Conservation (phyloP, 2,888 invertebrate species). For the Cantharis flavilabris region DNA sequence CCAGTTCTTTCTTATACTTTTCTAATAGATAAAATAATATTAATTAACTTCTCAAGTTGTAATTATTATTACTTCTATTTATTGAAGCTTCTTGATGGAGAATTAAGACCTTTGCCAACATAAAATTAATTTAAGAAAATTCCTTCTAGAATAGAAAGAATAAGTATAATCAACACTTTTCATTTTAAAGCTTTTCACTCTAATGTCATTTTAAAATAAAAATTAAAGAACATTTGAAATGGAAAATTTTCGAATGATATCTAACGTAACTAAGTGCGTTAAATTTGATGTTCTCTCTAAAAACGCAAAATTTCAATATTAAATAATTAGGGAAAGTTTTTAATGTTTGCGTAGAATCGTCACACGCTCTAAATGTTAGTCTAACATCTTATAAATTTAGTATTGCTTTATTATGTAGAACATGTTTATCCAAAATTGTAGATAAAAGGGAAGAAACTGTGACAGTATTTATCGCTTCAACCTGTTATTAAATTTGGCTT, state of each 20-base stretch:
- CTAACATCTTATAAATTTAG: slow-evolving; percentile 17
- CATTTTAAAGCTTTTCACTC: neutral
- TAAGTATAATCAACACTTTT: neutral
- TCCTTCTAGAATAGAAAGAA: no score
- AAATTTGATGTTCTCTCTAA: slow-evolving; percentile 25
- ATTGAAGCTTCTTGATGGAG: neutral
- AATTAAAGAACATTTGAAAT: neutral
- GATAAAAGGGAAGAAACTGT: slow-evolving; percentile 23
- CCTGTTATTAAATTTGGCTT: neutral
- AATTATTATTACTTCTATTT: neutral
- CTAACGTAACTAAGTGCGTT: slow-evolving; percentile 22
- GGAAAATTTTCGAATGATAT: slow-evolving; percentile 2
- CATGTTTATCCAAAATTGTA: slow-evolving; percentile 9
- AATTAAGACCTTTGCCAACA: neutral
- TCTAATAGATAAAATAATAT: neutral
- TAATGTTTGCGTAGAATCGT: slow-evolving; percentile 25
- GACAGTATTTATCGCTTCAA: slow-evolving; percentile 14
- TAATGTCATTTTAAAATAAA: neutral
- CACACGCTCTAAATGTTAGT: slow-evolving; percentile 29
- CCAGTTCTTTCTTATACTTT: neutral
- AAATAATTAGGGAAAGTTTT: slow-evolving; percentile 28
- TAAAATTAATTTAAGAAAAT: neutral
- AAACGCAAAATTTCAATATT: slow-evolving; percentile 21
- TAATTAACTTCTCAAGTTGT: neutral
- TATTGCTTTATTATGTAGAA: slow-evolving; percentile 15